Conservation (phyloP, 2,888 invertebrate species). For the Bellardia bayeri region DNA sequence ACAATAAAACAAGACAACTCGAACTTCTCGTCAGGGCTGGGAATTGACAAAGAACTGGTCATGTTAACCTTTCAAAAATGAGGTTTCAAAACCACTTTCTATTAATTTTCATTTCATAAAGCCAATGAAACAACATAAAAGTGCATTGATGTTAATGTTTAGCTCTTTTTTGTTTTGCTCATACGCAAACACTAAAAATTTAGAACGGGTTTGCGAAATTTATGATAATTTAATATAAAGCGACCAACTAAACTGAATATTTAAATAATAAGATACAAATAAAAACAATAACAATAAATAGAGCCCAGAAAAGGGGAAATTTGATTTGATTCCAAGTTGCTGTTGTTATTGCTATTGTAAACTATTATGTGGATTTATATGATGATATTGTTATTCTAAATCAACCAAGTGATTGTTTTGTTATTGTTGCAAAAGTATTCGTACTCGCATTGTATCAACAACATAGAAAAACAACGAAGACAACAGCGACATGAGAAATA, state of each 20-base stretch:
- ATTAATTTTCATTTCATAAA: too few species aligned
- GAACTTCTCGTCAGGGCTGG: too few species aligned
- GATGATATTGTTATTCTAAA: conserved; percentile 60
- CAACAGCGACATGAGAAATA: conserved; percentile 28
- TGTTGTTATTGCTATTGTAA: conserved; percentile 37
- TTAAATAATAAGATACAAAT: conserved; percentile 8
- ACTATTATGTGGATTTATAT: conserved; percentile 57
- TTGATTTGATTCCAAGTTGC: conserved; percentile 52
- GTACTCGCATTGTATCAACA: too few species aligned
- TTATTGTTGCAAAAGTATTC: conserved; percentile 22
- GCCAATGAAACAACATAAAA: too few species aligned
- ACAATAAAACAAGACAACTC: too few species aligned
- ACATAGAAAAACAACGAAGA: conserved; percentile 27
- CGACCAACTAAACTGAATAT: conserved; percentile 68
- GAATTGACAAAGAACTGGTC: too few species aligned
- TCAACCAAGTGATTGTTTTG: conserved; percentile 59
- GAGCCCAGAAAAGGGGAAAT: conserved; percentile 54
- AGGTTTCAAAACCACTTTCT: too few species aligned
- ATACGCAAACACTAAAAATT: conserved; percentile 46
- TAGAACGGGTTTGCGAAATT: conserved; percentile 72
- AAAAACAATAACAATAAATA: conserved; percentile 31
- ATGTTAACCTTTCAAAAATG: too few species aligned
- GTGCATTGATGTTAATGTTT: too few species aligned
- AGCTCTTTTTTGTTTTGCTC: background rate
- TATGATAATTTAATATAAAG: conserved; percentile 73